Base-by-base conservation (phyloP, 2,797 vertebrate species). In the Molossus molossus region DNA sequence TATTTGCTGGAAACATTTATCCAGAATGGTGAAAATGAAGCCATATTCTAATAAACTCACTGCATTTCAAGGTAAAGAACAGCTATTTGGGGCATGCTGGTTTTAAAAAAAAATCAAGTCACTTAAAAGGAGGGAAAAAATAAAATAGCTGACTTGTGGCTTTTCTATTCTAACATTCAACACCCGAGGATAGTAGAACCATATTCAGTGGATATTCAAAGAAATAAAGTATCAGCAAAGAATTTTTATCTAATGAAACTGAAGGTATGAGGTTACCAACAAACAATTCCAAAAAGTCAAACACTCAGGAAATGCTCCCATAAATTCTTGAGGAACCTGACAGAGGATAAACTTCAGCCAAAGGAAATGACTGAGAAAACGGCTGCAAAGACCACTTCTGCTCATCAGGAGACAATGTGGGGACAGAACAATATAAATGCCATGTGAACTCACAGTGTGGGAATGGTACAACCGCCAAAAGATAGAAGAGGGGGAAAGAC, bases 231-330 rank as follows among this genome's bases (percentile, higher is more conserved):
- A 60, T 64, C 37, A 81, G 40, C 58, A 79, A 84, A 92, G 18
- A 84, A 87, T 87, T 75, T 92, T 83, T 40, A 9, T 21, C 15
- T 5, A 57, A 4, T 70, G 20, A 92, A 40, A 80, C 21, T 23
- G 69, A 55, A 92, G 53, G 11, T 53, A 76, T 40, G 21, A 90
- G 0, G 1, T 69, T 93, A 81, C 37, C 82, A 84, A 90, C 10
- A 95, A 95, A 75, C 45, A 76, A 40, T 73, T 91, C 9, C 25
- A 72, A 64, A 95, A 96, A 62, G n/a, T 58, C 25, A 27, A 73
- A 53, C 29, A 57, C 15, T 62, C 29, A 20, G 29, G 55, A 89
- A 93, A 73, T 62, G 25, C 64, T 96, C 64, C 37, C 65, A 69
- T 37, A 62, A 87, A 48, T 76, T 91, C 21, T 85, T 93, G 40